Conservation (phyloP, 2,888 invertebrate species). For the Apomyelois bistriatella region DNA sequence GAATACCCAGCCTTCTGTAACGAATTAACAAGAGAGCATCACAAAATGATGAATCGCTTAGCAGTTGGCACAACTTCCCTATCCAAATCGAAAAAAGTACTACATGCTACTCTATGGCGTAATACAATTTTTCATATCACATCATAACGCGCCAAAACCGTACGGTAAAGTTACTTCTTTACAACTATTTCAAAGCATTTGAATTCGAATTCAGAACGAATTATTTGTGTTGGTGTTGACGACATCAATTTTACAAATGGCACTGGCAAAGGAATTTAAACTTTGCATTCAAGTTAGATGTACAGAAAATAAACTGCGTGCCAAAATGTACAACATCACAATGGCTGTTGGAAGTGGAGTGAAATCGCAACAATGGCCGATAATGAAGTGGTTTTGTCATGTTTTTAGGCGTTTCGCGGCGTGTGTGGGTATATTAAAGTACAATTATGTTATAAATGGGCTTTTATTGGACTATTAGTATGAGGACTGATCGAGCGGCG, state of each 20-base stretch:
- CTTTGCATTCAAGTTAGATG: conserved; percentile 23
- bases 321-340: conserved; percentile 37
- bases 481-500: conserved; percentile 32
- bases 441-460: conserved; percentile 70
- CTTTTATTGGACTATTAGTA: conserved; percentile 69
- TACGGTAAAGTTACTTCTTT: too few relatives aligned
- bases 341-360: conserved; percentile 57
- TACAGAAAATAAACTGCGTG: conserved; percentile 25
- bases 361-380: conserved; percentile 58
- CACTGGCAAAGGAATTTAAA: conserved; percentile 26
- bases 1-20: conserved; percentile 53
- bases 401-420: conserved; percentile 47
- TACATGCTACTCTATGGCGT: conserved; percentile 6
- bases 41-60: conserved; percentile 58
- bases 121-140: conserved; percentile 11
- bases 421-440: conserved; percentile 65
- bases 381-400: conserved; percentile 70
- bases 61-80: conserved; percentile 38
- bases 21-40: conserved; percentile 71
- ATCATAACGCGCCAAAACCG: conserved; percentile 17
- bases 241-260: conserved; percentile 6
- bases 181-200: conserved; percentile 17
- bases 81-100: conserved; percentile 27
- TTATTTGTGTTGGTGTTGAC: neutral
- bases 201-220: conserved; percentile 16